Evolutionary conservation across 2,888 invertebrate genomes (phyloP).

Genomic region (Coelopa pilipes): DNA sequence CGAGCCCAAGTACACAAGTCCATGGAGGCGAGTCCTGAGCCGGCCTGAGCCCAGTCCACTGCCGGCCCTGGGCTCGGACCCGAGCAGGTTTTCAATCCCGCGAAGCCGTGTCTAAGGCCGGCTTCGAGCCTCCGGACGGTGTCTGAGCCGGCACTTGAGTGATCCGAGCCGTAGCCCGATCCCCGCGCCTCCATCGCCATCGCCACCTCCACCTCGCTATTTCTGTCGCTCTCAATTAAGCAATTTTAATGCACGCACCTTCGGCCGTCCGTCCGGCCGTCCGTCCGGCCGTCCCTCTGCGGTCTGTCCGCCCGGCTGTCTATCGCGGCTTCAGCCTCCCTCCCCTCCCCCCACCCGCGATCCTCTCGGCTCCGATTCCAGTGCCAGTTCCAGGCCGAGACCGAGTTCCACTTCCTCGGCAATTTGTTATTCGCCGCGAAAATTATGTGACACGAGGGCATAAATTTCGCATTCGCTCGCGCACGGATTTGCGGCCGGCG

Average conservation of each 20-base stretch:
- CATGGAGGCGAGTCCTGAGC: too few species aligned
- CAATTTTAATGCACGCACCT: constrained; percentile 20
- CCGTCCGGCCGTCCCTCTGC: not conserved
- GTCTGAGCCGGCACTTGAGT: not conserved
- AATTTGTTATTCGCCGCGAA: constrained; percentile 62
- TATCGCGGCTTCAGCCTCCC: not conserved
- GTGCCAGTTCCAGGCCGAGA: not conserved
- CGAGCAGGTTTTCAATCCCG: not conserved
- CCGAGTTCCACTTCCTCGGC: constrained; percentile 56
- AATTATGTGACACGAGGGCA: constrained; percentile 65
- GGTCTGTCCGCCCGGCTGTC: not conserved
- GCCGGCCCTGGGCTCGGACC: too few species aligned
- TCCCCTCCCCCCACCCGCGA: constrained; percentile 29
- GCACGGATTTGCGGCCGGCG: constrained; percentile 8
- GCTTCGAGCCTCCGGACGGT: not conserved
- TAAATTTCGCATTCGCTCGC: constrained; percentile 53
- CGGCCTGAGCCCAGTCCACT: not conserved
- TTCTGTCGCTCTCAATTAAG: constrained; percentile 22
- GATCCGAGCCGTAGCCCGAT: not conserved
- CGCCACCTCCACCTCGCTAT: too few species aligned
- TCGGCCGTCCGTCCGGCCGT: not conserved
- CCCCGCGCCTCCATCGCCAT: not conserved
- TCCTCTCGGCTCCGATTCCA: constrained; percentile 14
- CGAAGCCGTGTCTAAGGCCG: not conserved
- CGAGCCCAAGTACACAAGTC: not conserved